Percentiles rank a stretch among this genome's conserved stretches.
Evolutionary conservation across 2,797 vertebrate genomes (phyloP).

Genomic region (Schizopygopsis malacanthus): DNA sequence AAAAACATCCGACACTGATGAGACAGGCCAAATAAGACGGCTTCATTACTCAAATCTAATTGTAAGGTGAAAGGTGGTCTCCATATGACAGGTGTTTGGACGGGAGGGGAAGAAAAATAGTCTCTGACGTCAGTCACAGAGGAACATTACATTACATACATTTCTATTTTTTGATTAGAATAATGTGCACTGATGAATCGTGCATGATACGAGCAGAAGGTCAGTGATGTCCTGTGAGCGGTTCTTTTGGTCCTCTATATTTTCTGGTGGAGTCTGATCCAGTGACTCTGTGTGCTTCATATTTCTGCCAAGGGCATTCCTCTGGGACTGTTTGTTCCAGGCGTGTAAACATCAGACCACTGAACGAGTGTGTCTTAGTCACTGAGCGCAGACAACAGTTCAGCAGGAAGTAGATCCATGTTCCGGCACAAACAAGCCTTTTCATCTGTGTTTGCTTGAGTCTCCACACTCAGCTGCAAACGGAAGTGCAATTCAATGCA

Average conservation of each 20-base stretch:
- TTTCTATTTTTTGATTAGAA: neutral
- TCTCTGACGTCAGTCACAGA: neutral
- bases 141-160: neutral
- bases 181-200: neutral
- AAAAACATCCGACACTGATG: neutral
- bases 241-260: constrained; percentile 61
- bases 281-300: constrained; percentile 20
- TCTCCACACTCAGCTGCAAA: neutral
- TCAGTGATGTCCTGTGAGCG: constrained; percentile 48
- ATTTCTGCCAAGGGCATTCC: constrained; percentile 72
- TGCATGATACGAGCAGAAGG: neutral
- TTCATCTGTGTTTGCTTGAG: constrained; percentile 9
- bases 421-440: constrained; percentile 1
- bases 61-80: neutral
- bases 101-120: neutral
- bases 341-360: constrained; percentile 65
- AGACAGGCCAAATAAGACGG: neutral
- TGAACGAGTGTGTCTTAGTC: neutral
- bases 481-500: neutral
- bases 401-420: neutral
- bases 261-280: constrained; percentile 53
- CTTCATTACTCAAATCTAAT: neutral
- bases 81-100: neutral
- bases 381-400: neutral
- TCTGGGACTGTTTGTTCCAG: constrained; percentile 66